Evolutionary conservation across 2,113 vertebrate species (phyloP).

Genomic region (Macquaria australasica): DNA sequence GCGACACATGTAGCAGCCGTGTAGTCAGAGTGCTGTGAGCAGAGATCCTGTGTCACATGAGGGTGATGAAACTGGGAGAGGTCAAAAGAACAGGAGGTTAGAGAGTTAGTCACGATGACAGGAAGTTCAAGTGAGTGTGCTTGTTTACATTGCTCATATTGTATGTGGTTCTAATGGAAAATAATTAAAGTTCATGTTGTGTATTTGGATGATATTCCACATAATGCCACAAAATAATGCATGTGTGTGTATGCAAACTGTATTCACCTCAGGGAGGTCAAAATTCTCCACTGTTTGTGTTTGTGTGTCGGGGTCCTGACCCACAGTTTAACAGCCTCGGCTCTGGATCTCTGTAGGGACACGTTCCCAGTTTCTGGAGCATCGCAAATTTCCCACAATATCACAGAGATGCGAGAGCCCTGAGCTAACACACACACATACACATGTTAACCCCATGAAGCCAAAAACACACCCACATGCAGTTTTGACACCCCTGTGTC

Average conservation of each 20-base stretch:
- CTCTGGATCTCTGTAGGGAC: conserved; percentile 5
- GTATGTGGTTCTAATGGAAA: not conserved
- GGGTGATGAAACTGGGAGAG: conserved; percentile 43
- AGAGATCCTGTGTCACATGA: not conserved
- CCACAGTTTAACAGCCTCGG: conserved; percentile 7
- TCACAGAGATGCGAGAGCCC: conserved; percentile 55
- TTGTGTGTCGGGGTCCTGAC: conserved; percentile 13
- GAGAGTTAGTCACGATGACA: not conserved
- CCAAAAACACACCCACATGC: conserved; percentile 48
- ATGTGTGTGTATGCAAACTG: not conserved
- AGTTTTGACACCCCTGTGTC: conserved; percentile 58
- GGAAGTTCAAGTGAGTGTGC: not conserved
- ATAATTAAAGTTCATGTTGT: not conserved
- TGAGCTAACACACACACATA: not conserved
- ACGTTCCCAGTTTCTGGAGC: conserved; percentile 14
- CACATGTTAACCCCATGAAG: conserved; percentile 22
- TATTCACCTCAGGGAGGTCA: conserved; percentile 21
- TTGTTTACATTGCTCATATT: not conserved
- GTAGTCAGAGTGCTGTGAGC: not conserved
- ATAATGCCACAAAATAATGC: not conserved
- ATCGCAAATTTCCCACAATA: conserved; percentile 58
- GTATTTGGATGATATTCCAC: not conserved
- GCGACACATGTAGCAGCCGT: conserved; percentile 17
- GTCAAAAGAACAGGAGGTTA: not conserved
- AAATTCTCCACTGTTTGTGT: conserved; percentile 19